Conservation (phyloP, 2,113 vertebrate species). For the Charadrius vociferus region DNA sequence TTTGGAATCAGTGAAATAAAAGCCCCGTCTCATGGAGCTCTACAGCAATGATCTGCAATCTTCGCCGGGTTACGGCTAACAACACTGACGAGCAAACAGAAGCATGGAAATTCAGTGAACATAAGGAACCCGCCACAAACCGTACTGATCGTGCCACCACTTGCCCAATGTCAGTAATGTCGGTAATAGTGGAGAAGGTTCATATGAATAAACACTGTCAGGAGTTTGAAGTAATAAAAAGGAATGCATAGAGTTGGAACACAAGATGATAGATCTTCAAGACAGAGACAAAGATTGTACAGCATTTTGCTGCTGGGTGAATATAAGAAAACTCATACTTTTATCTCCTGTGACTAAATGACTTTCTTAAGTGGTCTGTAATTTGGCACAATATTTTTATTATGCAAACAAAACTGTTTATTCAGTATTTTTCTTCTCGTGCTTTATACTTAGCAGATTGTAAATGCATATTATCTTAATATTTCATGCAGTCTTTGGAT, state of each 20-base stretch:
- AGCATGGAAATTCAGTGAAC: not conserved
- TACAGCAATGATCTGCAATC: not conserved
- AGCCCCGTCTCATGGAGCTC: not conserved
- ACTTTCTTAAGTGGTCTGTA: not conserved
- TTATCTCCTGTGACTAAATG: not conserved
- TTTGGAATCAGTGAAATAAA: not conserved
- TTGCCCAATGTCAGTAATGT: not conserved
- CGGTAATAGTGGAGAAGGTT: not conserved
- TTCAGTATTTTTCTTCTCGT: not conserved
- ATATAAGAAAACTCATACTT: not conserved
- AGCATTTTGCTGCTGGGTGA: not conserved
- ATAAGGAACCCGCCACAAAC: not conserved
- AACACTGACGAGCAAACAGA: not conserved
- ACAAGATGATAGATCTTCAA: not conserved
- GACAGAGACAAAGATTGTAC: not conserved
- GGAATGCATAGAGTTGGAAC: not conserved
- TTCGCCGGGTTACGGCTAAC: not conserved
- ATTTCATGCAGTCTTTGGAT: not conserved
- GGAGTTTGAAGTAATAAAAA: not conserved
- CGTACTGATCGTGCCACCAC: not conserved
- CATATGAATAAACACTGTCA: not conserved
- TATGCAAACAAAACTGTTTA: conserved; percentile 5
- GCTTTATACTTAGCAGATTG: not conserved
- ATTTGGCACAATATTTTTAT: not conserved
- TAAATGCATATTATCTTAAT: not conserved